Evolutionary conservation across 2,888 invertebrate species (phyloP).

Genomic region (Spisula subtruncata): DNA sequence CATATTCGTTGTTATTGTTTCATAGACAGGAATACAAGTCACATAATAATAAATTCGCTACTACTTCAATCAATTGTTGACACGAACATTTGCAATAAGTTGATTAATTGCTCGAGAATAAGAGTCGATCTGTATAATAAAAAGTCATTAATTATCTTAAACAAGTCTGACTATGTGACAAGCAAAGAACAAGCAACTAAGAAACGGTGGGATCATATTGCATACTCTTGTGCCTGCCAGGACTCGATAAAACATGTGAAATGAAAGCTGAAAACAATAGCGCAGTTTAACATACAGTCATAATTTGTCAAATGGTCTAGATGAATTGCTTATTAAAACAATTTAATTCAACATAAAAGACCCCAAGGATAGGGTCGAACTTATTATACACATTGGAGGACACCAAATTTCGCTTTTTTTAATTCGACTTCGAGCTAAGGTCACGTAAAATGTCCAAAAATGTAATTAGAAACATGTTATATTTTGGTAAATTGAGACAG

Average conservation of each 20-base stretch:
- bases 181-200: too few species aligned
- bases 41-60: too few species aligned
- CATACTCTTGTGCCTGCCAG: background rate
- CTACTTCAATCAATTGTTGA: background rate
- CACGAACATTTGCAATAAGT: background rate
- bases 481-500: conserved; percentile 8
- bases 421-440: background rate
- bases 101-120: conserved; percentile 3
- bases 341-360: background rate
- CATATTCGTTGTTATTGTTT: too few species aligned
- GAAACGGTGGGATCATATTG: background rate
- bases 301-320: background rate
- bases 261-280: too few species aligned
- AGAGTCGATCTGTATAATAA: background rate
- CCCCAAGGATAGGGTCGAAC: too few species aligned
- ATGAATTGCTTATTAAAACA: background rate
- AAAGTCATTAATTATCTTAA: conserved; percentile 20
- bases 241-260: background rate
- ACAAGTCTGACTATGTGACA: background rate
- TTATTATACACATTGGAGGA: background rate
- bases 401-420: background rate
- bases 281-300: background rate
- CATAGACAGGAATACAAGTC: too few species aligned
- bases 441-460: conserved; percentile 1
- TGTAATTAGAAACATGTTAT: background rate